Evolutionary conservation across 2,888 invertebrate genomes (phyloP).

Genomic region (Monopis laevigella): DNA sequence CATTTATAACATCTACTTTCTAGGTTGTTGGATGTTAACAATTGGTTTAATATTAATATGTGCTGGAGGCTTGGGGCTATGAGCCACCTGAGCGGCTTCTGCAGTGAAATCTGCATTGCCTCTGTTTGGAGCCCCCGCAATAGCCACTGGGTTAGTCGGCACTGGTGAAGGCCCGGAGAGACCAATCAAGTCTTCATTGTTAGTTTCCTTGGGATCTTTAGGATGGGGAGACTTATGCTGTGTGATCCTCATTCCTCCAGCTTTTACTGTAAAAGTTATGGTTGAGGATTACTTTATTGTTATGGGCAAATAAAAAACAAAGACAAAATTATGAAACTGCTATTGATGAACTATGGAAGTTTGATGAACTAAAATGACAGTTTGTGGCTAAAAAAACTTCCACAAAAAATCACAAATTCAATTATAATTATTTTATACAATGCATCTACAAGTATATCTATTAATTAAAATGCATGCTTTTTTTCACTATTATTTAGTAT

Average conservation of each 20-base stretch:
- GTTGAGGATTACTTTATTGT: too few relatives aligned
- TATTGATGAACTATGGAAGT: too few relatives aligned
- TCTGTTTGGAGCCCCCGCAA: conserved; percentile 82
- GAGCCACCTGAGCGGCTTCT: conserved; percentile 86
- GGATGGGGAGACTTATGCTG: conserved; percentile 81
- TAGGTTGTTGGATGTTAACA: conserved; percentile 85
- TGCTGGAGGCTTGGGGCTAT: conserved; percentile 81
- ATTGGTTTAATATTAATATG: conserved; percentile 70
- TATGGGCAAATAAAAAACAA: too few relatives aligned
- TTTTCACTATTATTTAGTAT: too few relatives aligned
- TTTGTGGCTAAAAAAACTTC: too few relatives aligned
- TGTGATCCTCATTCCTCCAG: conserved; percentile 91
- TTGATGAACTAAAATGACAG: too few relatives aligned
- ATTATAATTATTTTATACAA: too few relatives aligned
- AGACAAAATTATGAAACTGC: too few relatives aligned
- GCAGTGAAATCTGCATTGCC: conserved; percentile 90
- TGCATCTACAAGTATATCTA: too few relatives aligned
- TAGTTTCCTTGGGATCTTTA: conserved; percentile 70
- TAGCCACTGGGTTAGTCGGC: conserved; percentile 77
- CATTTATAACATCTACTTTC: conserved; percentile 70
- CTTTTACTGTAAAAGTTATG: conserved; percentile 83
- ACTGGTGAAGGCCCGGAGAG: conserved; percentile 78
- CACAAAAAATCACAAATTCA: too few relatives aligned
- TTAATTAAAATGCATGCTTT: too few relatives aligned
- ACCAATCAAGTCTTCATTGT: conserved; percentile 76